These are phyloP conservation scores for Liolophura sinensis DNA, from an alignment of 1,140 invertebrate genomes.

Conservation along the genomic window DNA sequence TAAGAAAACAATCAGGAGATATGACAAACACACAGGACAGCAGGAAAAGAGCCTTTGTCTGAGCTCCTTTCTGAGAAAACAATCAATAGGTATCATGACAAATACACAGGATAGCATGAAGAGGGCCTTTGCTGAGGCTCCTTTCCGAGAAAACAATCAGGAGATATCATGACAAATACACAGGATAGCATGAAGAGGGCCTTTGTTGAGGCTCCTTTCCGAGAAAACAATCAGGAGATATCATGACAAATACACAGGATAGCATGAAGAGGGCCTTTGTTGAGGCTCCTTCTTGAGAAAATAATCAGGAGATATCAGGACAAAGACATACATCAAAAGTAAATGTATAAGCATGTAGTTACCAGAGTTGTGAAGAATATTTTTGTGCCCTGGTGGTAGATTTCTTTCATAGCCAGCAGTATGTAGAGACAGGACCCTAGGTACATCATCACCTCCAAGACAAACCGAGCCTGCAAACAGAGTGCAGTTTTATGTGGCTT, in stretches of 20 bases:
- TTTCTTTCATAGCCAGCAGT: slow-evolving; percentile 52
- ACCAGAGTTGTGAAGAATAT: slow-evolving; percentile 56
- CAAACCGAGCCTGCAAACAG: slow-evolving; percentile 47
- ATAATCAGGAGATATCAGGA: too few relatives aligned
- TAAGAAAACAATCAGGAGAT: too few relatives aligned
- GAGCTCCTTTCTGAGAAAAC: too few relatives aligned
- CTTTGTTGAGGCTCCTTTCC: too few relatives aligned
- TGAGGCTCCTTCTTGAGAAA: slow-evolving; percentile 86
- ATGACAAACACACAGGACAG: too few relatives aligned
- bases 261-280: slow-evolving; percentile 91
- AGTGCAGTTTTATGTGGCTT: slow-evolving; percentile 4
- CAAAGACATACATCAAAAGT: background rate
- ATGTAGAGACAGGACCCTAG: slow-evolving; percentile 50
- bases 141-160: too few relatives aligned
- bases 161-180: slow-evolving; percentile 81
- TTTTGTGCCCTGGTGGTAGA: slow-evolving; percentile 53
- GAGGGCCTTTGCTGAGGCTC: too few relatives aligned
- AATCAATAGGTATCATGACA: too few relatives aligned
- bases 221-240: too few relatives aligned
- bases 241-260: slow-evolving; percentile 83
- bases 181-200: slow-evolving; percentile 95
- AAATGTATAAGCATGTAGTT: too few relatives aligned
- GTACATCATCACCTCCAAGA: slow-evolving; percentile 48
- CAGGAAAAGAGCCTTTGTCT: too few relatives aligned
- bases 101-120: too few relatives aligned